phyloP scores from a whole-genome alignment of 2,888 invertebrate species.

The Cosmia trapezina region DNA sequence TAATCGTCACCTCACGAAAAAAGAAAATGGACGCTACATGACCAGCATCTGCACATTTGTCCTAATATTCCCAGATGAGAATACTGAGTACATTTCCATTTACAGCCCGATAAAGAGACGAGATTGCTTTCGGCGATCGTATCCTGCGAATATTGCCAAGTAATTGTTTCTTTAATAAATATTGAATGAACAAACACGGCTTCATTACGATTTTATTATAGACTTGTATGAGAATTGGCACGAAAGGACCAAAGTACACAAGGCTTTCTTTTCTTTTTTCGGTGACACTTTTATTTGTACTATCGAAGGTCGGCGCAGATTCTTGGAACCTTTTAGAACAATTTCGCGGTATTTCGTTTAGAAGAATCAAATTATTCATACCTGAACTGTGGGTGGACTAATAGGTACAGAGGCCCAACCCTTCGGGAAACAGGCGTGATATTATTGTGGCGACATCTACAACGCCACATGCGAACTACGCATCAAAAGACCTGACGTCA shows the following conservation, averaged over 20 bases:
- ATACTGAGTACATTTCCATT: conserved; percentile 48
- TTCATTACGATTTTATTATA: conserved; percentile 55
- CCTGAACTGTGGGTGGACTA: no score
- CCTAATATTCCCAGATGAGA: conserved; percentile 46
- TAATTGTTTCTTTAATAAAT: conserved; percentile 59
- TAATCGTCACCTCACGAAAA: conserved; percentile 5
- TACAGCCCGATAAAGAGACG: conserved; percentile 54
- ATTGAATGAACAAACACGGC: conserved; percentile 54
- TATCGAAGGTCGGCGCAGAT: neutral
- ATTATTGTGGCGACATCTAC: no score
- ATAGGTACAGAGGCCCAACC: no score
- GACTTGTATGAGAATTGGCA: conserved; percentile 28
- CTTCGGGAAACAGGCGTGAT: no score
- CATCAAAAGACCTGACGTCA: no score
- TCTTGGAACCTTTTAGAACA: conserved; percentile 22
- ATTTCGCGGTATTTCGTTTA: conserved; percentile 4
- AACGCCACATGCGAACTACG: no score
- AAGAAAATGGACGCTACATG: conserved; percentile 5
- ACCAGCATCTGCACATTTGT: conserved; percentile 36
- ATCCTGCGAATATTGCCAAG: conserved; percentile 52
- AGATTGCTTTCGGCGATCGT: conserved; percentile 58
- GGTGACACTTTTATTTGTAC: conserved; percentile 1
- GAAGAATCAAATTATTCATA: conserved; percentile 11
- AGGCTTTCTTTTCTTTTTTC: neutral
- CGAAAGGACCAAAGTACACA: conserved; percentile 13